Percentiles rank a stretch among this genome's conserved stretches.
Evolutionary conservation across 2,888 invertebrate genomes (phyloP).

Genomic region (Pegoplata infirma): DNA sequence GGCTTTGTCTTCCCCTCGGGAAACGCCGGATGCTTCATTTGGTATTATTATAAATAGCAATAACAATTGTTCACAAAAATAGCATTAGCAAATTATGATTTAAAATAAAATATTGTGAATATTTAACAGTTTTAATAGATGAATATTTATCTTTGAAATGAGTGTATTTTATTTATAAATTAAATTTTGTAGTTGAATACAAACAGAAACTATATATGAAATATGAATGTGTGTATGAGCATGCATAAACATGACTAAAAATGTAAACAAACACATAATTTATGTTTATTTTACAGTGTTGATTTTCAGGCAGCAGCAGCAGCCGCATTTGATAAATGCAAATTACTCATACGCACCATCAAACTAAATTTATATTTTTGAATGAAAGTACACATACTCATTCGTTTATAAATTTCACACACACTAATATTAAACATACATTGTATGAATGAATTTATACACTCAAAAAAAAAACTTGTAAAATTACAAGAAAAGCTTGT

Average conservation of each 20-base stretch:
- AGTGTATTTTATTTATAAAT: not conserved
- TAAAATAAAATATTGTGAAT: not conserved
- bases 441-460: too few relatives aligned
- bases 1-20: too few relatives aligned
- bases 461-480: too few relatives aligned
- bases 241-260: slow-evolving; percentile 51
- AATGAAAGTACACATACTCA: too few relatives aligned
- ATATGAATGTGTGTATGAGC: slow-evolving; percentile 27
- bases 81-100: too few relatives aligned
- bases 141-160: not conserved
- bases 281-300: slow-evolving; percentile 45
- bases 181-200: not conserved
- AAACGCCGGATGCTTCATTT: too few relatives aligned
- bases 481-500: too few relatives aligned
- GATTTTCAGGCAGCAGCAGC: slow-evolving; percentile 24
- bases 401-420: not conserved
- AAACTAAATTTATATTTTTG: not conserved
- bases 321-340: slow-evolving; percentile 25
- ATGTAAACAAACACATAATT: slow-evolving; percentile 59
- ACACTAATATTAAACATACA: too few relatives aligned
- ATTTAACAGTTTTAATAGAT: not conserved
- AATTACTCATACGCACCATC: slow-evolving; percentile 12
- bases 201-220: not conserved
- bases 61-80: too few relatives aligned
- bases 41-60: too few relatives aligned